Percentiles rank a stretch among this genome's conserved stretches.
Evolutionary conservation across 1,140 invertebrate species (phyloP).

Genomic region (Pissodes strobi): DNA sequence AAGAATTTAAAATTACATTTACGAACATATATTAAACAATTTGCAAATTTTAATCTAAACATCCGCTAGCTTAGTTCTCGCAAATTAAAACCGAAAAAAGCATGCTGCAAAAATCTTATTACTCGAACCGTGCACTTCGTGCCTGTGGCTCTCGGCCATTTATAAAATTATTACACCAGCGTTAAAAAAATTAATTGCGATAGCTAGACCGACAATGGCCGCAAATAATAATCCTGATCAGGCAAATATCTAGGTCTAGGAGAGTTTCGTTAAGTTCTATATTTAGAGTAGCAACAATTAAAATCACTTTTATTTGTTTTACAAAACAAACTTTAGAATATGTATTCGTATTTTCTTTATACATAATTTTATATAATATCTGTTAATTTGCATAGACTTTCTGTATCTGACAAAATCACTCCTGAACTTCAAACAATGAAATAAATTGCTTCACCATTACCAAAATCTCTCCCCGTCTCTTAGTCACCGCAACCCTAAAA

Average conservation of each 20-base stretch:
- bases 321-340: no score
- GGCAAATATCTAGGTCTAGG: constrained; percentile 26
- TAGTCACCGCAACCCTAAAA: no score
- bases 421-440: no score
- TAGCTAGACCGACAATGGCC: constrained; percentile 15
- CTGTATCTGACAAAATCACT: no score
- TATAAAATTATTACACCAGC: constrained; percentile 24
- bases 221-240: constrained; percentile 25
- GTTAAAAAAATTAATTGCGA: constrained; percentile 31
- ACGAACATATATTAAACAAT: no score
- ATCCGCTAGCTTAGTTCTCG: neutral
- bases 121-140: constrained; percentile 23
- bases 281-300: no score
- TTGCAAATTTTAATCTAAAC: neutral
- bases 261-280: constrained; percentile 8
- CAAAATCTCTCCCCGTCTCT: no score
- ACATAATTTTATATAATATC: no score
- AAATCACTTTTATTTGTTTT: neutral
- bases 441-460: no score
- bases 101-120: constrained; percentile 24
- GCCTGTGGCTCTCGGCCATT: constrained; percentile 20
- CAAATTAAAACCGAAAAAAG: neutral
- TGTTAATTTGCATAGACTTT: no score
- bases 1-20: no score
- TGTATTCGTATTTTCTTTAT: no score